These are phyloP conservation scores for Clunio marinus DNA, from an alignment of 2,888 invertebrate genomes.

Conservation along the genomic window DNA sequence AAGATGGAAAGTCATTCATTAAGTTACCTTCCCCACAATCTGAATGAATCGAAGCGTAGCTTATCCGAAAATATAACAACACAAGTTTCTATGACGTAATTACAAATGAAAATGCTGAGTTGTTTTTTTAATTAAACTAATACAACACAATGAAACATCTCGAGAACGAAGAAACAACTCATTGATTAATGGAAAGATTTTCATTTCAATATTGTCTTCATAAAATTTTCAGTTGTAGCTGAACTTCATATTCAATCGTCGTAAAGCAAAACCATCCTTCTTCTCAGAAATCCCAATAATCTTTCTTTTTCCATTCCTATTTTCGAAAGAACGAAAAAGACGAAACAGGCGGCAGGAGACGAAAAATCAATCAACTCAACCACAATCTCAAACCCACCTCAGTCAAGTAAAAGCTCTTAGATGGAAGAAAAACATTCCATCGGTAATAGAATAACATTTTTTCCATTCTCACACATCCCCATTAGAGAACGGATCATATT, in stretches of 20 bases:
- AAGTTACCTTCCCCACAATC: no score
- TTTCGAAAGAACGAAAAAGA: neutral
- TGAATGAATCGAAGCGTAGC: no score
- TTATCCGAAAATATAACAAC: no score
- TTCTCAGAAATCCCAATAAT: neutral
- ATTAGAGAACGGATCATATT: neutral
- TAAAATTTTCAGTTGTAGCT: no score
- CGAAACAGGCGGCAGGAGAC: neutral
- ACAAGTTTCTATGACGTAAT: no score
- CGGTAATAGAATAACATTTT: no score
- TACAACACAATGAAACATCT: no score
- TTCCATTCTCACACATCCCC: neutral
- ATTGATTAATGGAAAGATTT: neutral
- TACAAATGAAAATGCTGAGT: no score
- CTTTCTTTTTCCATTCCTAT: neutral
- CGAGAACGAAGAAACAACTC: neutral
- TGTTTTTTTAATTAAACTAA: neutral
- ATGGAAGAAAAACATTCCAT: neutral
- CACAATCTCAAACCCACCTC: neutral
- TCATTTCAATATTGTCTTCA: neutral
- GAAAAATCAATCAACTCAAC: slow-evolving; percentile 2
- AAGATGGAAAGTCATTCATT: no score
- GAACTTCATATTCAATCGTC: no score
- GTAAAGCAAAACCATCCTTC: neutral
- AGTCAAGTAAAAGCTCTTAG: no score